phyloP scores from a whole-genome alignment of 2,888 invertebrate species.

The Athalia circularis region DNA sequence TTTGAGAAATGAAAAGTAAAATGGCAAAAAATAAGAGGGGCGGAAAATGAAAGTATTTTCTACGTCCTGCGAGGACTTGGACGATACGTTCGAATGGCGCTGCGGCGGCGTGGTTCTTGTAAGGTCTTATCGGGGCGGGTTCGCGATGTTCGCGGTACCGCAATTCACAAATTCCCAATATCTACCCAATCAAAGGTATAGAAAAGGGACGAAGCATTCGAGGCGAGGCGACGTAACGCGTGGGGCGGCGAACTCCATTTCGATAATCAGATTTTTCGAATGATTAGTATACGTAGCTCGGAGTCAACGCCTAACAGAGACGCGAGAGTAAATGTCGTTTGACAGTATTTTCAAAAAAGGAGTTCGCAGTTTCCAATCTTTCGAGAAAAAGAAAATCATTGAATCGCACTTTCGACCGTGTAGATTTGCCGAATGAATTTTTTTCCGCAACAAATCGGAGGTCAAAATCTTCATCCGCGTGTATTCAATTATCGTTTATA shows the following conservation, averaged over 20 bases:
- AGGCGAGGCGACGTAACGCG: not conserved
- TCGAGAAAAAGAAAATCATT: too few relatives aligned
- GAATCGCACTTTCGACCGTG: too few relatives aligned
- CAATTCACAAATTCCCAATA: constrained; percentile 39
- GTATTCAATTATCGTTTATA: too few relatives aligned
- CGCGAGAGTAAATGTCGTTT: constrained; percentile 5
- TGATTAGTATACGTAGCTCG: constrained; percentile 22
- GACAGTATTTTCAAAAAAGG: too few relatives aligned
- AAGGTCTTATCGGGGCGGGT: not conserved
- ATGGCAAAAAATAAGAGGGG: not conserved
- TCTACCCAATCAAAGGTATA: constrained; percentile 19
- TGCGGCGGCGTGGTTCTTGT: not conserved
- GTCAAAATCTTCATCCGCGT: too few relatives aligned
- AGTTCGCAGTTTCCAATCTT: too few relatives aligned
- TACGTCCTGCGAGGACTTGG: too few relatives aligned
- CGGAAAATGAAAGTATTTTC: too few relatives aligned
- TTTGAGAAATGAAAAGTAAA: not conserved
- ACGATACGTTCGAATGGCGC: too few relatives aligned
- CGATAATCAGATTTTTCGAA: constrained; percentile 42
- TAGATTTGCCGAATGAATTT: too few relatives aligned
- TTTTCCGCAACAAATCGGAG: too few relatives aligned
- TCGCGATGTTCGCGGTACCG: constrained; percentile 14
- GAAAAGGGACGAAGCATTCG: not conserved
- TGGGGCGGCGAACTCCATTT: constrained; percentile 37
- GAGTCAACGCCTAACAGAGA: not conserved